Percentiles rank a stretch among this genome's conserved stretches.
phyloP scores from a whole-genome alignment of 2,797 vertebrate species.

The Margarornis squamiger region DNA sequence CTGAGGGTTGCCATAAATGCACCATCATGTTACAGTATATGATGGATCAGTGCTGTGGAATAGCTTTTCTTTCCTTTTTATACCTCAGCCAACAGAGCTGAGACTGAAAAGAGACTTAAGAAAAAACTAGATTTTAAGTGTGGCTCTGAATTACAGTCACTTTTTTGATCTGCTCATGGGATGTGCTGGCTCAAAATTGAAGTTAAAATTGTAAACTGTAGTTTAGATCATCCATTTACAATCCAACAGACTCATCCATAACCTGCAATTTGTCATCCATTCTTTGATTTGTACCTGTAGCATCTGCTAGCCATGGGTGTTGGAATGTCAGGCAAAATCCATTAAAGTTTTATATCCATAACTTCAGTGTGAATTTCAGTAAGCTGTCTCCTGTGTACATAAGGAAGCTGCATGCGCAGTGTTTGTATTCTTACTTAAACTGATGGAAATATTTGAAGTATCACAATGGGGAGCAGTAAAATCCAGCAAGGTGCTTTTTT shows the following conservation, averaged over 20 bases:
- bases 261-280: not conserved
- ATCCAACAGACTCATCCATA: not conserved
- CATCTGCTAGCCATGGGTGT: not conserved
- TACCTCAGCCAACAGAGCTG: not conserved
- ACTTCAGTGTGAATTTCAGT: not conserved
- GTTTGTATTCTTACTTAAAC: not conserved
- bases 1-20: not conserved
- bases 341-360: not conserved
- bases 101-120: not conserved
- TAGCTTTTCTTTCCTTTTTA: not conserved
- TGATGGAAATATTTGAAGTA: not conserved
- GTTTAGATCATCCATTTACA: not conserved
- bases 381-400: not conserved
- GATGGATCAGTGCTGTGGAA: not conserved
- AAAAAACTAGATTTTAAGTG: not conserved
- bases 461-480: not conserved
- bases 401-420: not conserved
- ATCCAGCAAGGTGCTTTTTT: not conserved
- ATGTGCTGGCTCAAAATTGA: not conserved
- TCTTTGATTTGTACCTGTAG: not conserved
- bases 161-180: not conserved
- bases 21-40: accelerated
- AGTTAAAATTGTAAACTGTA: not conserved
- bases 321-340: not conserved
- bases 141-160: not conserved